Percentiles rank a stretch among this genome's conserved stretches.
Conservation (phyloP, 2,888 invertebrate species). For the Carcina quercana region DNA sequence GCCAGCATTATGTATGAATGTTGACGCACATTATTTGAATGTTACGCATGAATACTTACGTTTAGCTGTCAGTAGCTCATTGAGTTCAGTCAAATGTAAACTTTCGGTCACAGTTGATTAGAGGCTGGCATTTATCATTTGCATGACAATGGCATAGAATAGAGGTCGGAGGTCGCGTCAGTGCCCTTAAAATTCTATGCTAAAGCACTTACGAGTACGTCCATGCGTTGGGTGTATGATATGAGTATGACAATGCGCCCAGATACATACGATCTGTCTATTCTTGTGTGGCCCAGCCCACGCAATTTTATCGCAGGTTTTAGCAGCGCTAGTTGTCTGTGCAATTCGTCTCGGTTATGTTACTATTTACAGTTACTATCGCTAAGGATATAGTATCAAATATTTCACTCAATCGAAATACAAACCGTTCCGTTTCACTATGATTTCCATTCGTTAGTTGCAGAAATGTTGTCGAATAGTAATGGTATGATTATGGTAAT, state of each 20-base stretch:
- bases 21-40: no score
- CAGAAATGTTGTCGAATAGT: slow-evolving; percentile 27
- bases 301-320: slow-evolving; percentile 45
- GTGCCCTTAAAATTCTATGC: slow-evolving; percentile 51
- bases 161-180: slow-evolving; percentile 54
- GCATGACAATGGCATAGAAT: slow-evolving; percentile 55
- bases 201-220: slow-evolving; percentile 13
- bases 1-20: no score
- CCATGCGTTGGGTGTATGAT: no score
- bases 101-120: slow-evolving; percentile 41
- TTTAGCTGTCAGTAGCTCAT: no score
- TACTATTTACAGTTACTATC: slow-evolving; percentile 28
- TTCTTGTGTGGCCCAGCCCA: no score
- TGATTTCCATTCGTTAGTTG: slow-evolving; percentile 28
- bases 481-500: slow-evolving; percentile 43
- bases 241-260: slow-evolving; percentile 63
- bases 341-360: slow-evolving; percentile 32
- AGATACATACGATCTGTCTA: no score
- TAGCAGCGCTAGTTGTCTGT: slow-evolving; percentile 39
- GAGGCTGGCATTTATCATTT: slow-evolving; percentile 38
- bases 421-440: slow-evolving; percentile 38
- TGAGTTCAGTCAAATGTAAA: slow-evolving; percentile 4
- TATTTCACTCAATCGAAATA: slow-evolving; percentile 26
- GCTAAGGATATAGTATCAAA: slow-evolving; percentile 20
- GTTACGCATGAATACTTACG: no score